Base-by-base conservation (phyloP, 1,140 invertebrate genomes). In the Cryptotermes secundus region DNA sequence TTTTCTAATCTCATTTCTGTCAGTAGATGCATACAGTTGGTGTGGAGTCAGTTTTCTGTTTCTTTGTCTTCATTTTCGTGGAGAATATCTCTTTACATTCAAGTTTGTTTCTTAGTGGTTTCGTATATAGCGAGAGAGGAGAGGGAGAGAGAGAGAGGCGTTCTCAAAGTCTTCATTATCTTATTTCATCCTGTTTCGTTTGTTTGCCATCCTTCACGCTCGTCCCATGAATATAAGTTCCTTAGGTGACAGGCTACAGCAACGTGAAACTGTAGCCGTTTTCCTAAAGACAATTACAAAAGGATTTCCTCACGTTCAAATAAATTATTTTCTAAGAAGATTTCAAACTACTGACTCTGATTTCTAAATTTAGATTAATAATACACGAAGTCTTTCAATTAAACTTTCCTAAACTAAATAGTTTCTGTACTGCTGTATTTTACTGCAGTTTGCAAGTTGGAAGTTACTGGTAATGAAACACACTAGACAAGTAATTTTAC, bases 81-180 rank as follows among this genome's bases (percentile, higher is more conserved):
- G 59, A 72, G 31, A 72, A 72, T 72, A 72, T 72, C 59, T 72
- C 59, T 72, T 72, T 72, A 72, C 59, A 72, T 72, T 72, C 26
- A 31, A 72, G 59, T 72, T 72, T 72, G 59, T 31, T 72, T n/a
- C 59, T n/a, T 72, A 10, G 59, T 31, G 59, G 59, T 72, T 72
- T 72, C 1, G n/a, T 72, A 16, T 31, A 72, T 31, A 26, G 59
- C 31, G 59, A 26, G n/a, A n/a, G 59, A 26, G 59, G 10, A 31
- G 7, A 10, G 59, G 26, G 14, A 72, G 59, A 7, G 31, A 3
- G n/a, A n/a, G n/a, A n/a, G n/a, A n/a, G 24, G 19, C 53, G 38
- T 42, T 12, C 53, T 4, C 53, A 59, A 72, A 72, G 59, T 72
- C 59, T 72, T 72, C 59, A 72, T 72, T 72, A 72, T 72, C 59